phyloP scores from a whole-genome alignment of 2,888 invertebrate genomes.

The Caenorhabditis sp. region DNA sequence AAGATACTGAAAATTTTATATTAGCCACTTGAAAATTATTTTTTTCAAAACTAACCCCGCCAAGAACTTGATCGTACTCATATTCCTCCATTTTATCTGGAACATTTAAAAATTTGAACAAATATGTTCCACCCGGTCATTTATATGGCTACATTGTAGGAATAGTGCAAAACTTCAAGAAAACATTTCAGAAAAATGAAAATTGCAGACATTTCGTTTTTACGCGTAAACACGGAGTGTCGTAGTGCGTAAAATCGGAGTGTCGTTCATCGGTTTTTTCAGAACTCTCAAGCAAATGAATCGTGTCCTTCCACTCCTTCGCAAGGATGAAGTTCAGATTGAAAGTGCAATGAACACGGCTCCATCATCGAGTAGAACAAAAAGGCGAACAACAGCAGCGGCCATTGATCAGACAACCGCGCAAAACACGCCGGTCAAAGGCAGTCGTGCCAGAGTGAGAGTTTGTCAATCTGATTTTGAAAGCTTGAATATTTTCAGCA shows the following conservation, averaged over 20 bases:
- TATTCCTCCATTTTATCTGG: background rate
- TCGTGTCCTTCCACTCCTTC: constrained; percentile 28
- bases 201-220: too few relatives aligned
- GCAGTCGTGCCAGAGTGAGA: constrained; percentile 5
- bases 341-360: constrained; percentile 20
- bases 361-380: constrained; percentile 21
- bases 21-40: too few relatives aligned
- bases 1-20: too few relatives aligned
- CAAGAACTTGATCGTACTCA: background rate
- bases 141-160: too few relatives aligned
- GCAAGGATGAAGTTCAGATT: constrained; percentile 8
- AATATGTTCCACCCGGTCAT: too few relatives aligned
- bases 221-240: background rate
- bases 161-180: too few relatives aligned
- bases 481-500: constrained; percentile 18
- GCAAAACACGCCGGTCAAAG: constrained; percentile 12
- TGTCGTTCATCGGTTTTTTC: background rate
- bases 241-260: background rate
- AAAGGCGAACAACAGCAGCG: constrained; percentile 8
- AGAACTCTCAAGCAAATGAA: constrained; percentile 45
- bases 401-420: constrained; percentile 15
- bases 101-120: background rate
- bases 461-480: background rate
- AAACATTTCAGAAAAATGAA: constrained; percentile 1
- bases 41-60: background rate